These are phyloP conservation scores for Epinephelus coioides DNA, from an alignment of 2,797 vertebrate genomes.

Conservation along the genomic window DNA sequence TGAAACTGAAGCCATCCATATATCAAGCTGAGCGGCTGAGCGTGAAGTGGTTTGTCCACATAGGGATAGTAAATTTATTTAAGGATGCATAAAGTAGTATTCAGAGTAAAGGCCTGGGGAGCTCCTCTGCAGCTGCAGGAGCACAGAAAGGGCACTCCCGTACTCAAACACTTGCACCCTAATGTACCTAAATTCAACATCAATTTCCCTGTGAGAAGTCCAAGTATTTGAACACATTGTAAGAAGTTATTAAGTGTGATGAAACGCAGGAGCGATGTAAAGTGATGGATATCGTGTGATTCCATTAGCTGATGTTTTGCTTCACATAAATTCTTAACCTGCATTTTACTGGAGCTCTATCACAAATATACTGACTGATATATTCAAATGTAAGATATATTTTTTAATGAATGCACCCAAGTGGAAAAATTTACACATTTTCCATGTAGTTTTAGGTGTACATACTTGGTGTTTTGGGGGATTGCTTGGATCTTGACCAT, in stretches of 20 bases:
- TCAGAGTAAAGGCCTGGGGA: conserved; percentile 33
- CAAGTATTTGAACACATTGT: background rate
- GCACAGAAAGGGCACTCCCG: conserved; percentile 10
- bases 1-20: conserved; percentile 50
- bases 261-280: background rate
- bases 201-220: background rate
- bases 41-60: conserved; percentile 66
- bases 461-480: background rate
- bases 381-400: background rate
- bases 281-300: background rate
- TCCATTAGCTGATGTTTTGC: background rate
- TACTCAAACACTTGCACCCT: conserved; percentile 17
- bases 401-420: conserved; percentile 1
- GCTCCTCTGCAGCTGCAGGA: conserved; percentile 49
- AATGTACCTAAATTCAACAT: conserved; percentile 19
- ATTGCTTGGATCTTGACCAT: background rate
- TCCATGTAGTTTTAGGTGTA: background rate
- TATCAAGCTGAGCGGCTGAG: conserved; percentile 57
- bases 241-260: conserved; percentile 5
- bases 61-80: conserved; percentile 71
- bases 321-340: background rate
- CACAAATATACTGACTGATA: background rate
- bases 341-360: background rate
- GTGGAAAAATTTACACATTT: conserved; percentile 6
- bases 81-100: conserved; percentile 57